These are phyloP conservation scores for Heliconius hermathena DNA, from an alignment of 1,140 invertebrate genomes.

Conservation along the genomic window DNA sequence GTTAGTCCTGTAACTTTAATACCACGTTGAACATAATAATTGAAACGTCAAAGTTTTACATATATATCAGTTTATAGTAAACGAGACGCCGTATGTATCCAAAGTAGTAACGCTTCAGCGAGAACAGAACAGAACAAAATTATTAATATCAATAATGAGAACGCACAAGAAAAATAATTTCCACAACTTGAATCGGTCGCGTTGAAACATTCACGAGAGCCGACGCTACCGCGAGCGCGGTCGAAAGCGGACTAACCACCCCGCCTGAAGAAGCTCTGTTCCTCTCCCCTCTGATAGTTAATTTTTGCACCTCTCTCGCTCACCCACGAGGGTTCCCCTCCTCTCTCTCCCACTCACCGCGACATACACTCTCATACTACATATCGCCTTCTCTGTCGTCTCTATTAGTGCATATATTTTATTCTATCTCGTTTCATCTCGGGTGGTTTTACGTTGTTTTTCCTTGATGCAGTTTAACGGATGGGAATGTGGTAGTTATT, in stretches of 20 bases:
- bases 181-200: conserved; percentile 74
- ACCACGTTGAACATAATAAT: conserved; percentile 47
- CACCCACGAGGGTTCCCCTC: conserved; percentile 59
- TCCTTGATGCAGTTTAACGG: conserved; percentile 81
- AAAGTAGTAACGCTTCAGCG: not conserved
- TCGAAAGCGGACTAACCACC: conserved; percentile 79
- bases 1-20: conserved; percentile 33
- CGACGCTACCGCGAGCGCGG: conserved; percentile 67
- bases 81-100: not conserved
- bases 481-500: conserved; percentile 80
- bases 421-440: conserved; percentile 81
- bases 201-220: conserved; percentile 45
- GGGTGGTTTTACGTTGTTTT: conserved; percentile 78
- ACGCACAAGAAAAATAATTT: conserved; percentile 65
- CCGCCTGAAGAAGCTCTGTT: conserved; percentile 77
- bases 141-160: conserved; percentile 44
- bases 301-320: conserved; percentile 72
- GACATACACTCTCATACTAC: conserved; percentile 67
- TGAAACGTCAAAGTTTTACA: conserved; percentile 33
- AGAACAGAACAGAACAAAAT: conserved; percentile 32
- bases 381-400: conserved; percentile 75
- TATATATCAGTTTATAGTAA: not conserved
- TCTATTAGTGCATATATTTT: conserved; percentile 81
- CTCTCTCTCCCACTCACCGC: conserved; percentile 66
- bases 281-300: conserved; percentile 79